Evolutionary conservation across 2,888 invertebrate species (phyloP).

Genomic region (Mycogona germanica): DNA sequence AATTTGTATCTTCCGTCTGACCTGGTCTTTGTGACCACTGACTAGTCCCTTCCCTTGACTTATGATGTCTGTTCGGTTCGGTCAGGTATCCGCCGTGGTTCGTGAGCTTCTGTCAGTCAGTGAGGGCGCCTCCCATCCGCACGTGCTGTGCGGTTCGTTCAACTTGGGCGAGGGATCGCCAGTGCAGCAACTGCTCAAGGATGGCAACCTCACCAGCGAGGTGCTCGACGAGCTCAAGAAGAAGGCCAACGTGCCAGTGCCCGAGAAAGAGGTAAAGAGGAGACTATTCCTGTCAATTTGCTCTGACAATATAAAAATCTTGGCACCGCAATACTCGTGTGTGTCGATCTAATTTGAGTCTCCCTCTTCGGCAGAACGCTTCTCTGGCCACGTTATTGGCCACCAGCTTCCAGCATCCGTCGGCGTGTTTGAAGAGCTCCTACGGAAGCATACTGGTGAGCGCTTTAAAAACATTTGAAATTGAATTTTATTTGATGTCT

Average conservation of each 20-base stretch:
- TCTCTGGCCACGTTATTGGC: background rate
- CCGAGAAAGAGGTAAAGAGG: constrained; percentile 1
- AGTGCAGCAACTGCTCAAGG: background rate
- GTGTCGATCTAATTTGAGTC: too few relatives aligned
- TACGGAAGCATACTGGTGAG: constrained; percentile 8
- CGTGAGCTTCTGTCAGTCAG: background rate
- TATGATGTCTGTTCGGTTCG: background rate
- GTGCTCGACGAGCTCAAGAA: constrained; percentile 2
- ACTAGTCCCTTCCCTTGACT: background rate
- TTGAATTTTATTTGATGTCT: background rate
- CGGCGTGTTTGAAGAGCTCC: constrained; percentile 5
- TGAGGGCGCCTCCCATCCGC: constrained; percentile 6
- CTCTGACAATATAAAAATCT: background rate
- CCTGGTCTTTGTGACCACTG: background rate
- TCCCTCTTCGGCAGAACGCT: background rate
- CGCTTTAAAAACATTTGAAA: background rate
- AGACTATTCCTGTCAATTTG: background rate
- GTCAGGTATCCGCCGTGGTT: constrained; percentile 1
- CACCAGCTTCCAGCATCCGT: background rate
- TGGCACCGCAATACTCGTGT: too few relatives aligned
- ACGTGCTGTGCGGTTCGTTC: constrained; percentile 7
- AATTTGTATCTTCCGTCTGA: background rate
- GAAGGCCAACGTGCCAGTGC: constrained; percentile 9
- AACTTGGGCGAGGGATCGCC: background rate
- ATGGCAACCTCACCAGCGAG: background rate